phyloP scores from a whole-genome alignment of 1,140 invertebrate species.

The Yoshiicerus persimilis region DNA sequence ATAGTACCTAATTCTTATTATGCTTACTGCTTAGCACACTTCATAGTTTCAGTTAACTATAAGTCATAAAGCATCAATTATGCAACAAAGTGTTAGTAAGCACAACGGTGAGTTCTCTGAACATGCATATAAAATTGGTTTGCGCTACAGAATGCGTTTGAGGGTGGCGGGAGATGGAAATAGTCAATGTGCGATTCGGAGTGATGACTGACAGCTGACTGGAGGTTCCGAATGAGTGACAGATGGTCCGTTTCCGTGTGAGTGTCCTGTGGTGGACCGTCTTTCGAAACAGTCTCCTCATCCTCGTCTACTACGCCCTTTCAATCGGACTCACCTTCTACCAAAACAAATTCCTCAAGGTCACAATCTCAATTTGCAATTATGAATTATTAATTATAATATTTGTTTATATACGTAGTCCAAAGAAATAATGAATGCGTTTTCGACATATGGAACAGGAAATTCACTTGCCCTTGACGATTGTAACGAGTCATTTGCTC shows the following conservation, averaged over 20 bases:
- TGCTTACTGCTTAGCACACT: too few relatives aligned
- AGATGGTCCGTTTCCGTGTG: background rate
- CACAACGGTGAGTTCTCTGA: too few relatives aligned
- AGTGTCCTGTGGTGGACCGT: conserved; percentile 50
- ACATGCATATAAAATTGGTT: too few relatives aligned
- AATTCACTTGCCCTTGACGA: conserved; percentile 77
- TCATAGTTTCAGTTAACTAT: too few relatives aligned
- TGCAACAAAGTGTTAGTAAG: too few relatives aligned
- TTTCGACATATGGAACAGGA: conserved; percentile 65
- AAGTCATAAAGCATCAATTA: too few relatives aligned
- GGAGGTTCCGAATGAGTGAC: background rate
- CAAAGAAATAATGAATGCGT: too few relatives aligned
- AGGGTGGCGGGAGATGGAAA: background rate
- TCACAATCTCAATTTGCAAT: conserved; percentile 53
- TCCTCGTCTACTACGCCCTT: conserved; percentile 80
- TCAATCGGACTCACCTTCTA: conserved; percentile 97
- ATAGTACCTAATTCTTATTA: too few relatives aligned
- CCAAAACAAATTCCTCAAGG: conserved; percentile 87
- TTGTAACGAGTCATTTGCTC: conserved; percentile 80
- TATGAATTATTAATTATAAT: conserved; percentile 34
- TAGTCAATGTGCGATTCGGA: background rate
- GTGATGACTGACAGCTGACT: background rate
- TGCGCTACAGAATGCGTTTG: background rate
- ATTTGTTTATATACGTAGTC: background rate
- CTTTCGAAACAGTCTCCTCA: conserved; percentile 59